A percentile compares a stretch with the other conserved stretches of the same genome.
Conservation (phyloP, 2,888 invertebrate species). For the Heliconius erato region DNA sequence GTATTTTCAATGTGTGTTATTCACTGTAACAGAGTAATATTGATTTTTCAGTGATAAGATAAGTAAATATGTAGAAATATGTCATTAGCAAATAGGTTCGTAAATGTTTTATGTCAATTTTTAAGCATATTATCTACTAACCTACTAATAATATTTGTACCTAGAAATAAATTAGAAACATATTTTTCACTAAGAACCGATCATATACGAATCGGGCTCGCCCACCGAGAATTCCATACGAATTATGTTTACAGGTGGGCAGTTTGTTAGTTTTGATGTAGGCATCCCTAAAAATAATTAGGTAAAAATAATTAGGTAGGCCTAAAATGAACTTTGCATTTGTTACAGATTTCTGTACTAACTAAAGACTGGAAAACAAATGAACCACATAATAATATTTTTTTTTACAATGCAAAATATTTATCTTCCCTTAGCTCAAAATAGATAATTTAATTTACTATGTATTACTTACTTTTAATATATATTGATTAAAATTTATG, state of each 20-base stretch:
- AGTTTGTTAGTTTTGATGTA: too few relatives aligned
- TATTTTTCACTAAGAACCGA: not conserved
- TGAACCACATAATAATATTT: too few relatives aligned
- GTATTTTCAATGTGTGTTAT: slow-evolving; percentile 1
- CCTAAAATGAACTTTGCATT: too few relatives aligned
- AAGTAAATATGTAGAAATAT: slow-evolving; percentile 19
- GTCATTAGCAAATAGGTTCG: not conserved
- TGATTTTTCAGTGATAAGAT: slow-evolving; percentile 19
- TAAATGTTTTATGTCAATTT: not conserved
- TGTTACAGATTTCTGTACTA: too few relatives aligned
- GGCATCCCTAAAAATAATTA: too few relatives aligned
- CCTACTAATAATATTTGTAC: not conserved
- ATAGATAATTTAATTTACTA: not conserved
- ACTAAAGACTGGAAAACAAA: too few relatives aligned
- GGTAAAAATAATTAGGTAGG: too few relatives aligned
- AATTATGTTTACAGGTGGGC: too few relatives aligned
- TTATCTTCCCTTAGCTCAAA: not conserved
- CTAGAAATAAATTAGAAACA: not conserved
- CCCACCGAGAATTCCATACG: too few relatives aligned
- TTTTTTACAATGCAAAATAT: too few relatives aligned
- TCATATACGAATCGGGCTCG: not conserved
- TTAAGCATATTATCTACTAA: not conserved
- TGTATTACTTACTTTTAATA: not conserved
- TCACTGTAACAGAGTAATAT: not conserved
- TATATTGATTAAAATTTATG: slow-evolving; percentile 24